Percentiles rank a stretch among this genome's conserved stretches.
These are phyloP conservation scores for Tachypleus tridentatus DNA, from an alignment of 1,140 invertebrate genomes.

Conservation along the genomic window DNA sequence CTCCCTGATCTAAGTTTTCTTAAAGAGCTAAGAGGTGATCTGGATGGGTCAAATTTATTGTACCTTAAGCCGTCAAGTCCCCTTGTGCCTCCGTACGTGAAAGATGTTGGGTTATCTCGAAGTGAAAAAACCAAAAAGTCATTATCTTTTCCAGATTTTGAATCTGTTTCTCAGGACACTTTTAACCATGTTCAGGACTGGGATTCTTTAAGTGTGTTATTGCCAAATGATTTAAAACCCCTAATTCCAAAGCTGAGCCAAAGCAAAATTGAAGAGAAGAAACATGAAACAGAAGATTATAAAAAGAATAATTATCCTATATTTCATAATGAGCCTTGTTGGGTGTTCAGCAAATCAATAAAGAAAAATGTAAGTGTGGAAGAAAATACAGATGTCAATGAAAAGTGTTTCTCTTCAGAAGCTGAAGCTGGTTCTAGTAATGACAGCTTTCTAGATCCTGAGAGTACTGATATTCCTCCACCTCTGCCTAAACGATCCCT, in stretches of 20 bases:
- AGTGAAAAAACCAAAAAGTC: constrained; percentile 20
- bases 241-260: constrained; percentile 27
- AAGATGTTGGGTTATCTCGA: not conserved
- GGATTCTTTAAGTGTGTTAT: constrained; percentile 73
- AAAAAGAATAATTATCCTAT: no score
- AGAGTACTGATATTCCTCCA: constrained; percentile 48
- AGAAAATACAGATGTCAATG: not conserved
- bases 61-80: constrained; percentile 15
- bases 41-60: constrained; percentile 13
- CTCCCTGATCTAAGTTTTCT: constrained; percentile 78
- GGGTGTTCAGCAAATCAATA: not conserved
- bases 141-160: constrained; percentile 70
- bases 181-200: constrained; percentile 75
- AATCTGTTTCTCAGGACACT: constrained; percentile 56
- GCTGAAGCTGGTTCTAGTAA: not conserved
- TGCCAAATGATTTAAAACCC: constrained; percentile 58
- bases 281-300: constrained; percentile 35
- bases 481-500: constrained; percentile 49
- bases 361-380: not conserved
- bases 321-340: constrained; percentile 37
- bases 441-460: constrained; percentile 51
- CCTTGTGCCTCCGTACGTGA: constrained; percentile 12
- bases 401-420: not conserved
- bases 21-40: constrained; percentile 27
- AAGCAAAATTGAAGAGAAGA: constrained; percentile 36